Conservation (phyloP, 2,113 vertebrate species). For the Anolis carolinensis region DNA sequence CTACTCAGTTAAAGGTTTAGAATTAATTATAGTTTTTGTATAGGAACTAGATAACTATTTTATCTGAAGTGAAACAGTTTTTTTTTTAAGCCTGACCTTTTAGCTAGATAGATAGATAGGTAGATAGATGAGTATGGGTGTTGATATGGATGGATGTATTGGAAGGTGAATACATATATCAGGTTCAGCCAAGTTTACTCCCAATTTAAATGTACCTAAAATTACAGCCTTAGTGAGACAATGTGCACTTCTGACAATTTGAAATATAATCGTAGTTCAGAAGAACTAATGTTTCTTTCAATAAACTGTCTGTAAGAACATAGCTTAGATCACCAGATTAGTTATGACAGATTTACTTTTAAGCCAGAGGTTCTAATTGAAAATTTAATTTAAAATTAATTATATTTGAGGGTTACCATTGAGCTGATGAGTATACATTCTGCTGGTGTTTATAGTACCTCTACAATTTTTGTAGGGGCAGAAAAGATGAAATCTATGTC, state of each 20-base stretch:
- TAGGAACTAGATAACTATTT: neutral
- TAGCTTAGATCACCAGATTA: neutral
- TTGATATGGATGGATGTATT: no score
- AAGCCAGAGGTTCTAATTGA: neutral
- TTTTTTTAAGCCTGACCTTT: neutral
- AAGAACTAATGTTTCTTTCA: neutral
- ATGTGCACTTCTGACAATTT: neutral
- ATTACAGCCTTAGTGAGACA: neutral
- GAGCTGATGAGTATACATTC: neutral
- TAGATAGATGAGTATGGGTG: no score
- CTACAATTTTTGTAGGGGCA: conserved; percentile 73
- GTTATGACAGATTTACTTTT: neutral
- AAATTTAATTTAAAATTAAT: neutral
- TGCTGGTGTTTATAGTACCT: neutral
- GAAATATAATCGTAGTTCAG: neutral
- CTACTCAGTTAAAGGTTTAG: conserved; percentile 13
- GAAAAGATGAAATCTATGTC: conserved; percentile 99
- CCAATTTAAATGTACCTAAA: neutral
- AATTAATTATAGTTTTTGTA: neutral
- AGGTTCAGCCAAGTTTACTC: neutral
- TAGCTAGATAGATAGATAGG: neutral
- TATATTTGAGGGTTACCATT: neutral
- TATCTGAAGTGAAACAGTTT: neutral
- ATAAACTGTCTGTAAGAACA: neutral
- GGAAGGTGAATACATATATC: no score